These are phyloP conservation scores for Callospermophilus lateralis DNA, from an alignment of 2,113 vertebrate genomes.

Conservation along the genomic window DNA sequence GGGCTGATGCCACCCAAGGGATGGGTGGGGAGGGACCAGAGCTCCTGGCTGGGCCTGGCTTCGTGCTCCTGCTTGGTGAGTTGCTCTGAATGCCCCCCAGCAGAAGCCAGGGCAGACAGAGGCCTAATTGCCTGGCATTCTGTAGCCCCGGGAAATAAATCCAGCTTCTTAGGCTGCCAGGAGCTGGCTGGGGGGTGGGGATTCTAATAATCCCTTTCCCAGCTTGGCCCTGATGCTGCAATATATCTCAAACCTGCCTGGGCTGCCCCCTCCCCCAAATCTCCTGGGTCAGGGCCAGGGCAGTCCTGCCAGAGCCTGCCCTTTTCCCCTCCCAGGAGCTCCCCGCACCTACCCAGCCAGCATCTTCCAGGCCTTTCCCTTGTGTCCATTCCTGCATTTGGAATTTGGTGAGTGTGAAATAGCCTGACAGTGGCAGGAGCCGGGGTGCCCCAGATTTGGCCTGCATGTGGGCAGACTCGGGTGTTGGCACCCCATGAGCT, in stretches of 20 bases:
- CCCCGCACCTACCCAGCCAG: background rate
- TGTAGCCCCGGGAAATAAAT: slow-evolving; percentile 70
- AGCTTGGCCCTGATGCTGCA: slow-evolving; percentile 42
- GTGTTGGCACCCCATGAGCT: background rate
- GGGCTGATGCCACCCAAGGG: background rate
- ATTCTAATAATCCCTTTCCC: slow-evolving; percentile 72
- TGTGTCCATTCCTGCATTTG: background rate
- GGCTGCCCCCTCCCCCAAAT: slow-evolving; percentile 57
- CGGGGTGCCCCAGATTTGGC: background rate
- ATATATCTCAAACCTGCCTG: background rate
- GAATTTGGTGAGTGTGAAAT: background rate
- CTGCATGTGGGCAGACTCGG: background rate
- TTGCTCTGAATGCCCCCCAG: background rate
- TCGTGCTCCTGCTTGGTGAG: slow-evolving; percentile 40
- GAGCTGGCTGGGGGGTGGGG: slow-evolving; percentile 50
- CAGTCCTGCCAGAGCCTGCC: slow-evolving; percentile 54
- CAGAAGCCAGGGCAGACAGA: slow-evolving; percentile 64
- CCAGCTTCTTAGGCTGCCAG: slow-evolving; percentile 71
- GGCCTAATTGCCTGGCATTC: slow-evolving; percentile 71
- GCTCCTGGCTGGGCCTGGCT: background rate
- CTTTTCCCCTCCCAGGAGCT: background rate
- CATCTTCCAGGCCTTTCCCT: background rate
- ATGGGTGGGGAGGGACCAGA: background rate
- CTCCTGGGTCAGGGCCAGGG: slow-evolving; percentile 59
- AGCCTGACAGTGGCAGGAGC: background rate